phyloP scores from a whole-genome alignment of 2,797 vertebrate genomes.

The Amazonetta brasiliensis region DNA sequence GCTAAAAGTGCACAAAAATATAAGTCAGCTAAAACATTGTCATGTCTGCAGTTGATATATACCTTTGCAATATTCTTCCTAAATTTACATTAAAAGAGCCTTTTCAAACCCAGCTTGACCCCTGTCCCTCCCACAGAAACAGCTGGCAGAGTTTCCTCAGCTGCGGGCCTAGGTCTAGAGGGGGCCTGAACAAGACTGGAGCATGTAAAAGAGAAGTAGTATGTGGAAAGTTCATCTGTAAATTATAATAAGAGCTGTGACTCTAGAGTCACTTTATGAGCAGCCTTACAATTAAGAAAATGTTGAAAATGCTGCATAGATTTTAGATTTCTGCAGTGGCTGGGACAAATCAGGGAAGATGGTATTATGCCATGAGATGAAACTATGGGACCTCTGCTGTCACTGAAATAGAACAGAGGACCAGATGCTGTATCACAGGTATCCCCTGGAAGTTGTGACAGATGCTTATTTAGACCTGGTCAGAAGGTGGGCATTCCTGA shows the following conservation, averaged over 20 bases:
- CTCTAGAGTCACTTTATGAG: neutral
- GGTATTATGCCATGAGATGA: neutral
- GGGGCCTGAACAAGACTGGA: neutral
- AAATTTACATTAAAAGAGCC: slow-evolving; percentile 12
- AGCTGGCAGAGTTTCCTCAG: neutral
- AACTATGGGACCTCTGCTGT: neutral
- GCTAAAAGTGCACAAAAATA: slow-evolving; percentile 1
- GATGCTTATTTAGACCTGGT: neutral
- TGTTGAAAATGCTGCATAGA: neutral
- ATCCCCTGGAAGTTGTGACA: neutral
- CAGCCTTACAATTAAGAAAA: neutral
- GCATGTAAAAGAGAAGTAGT: neutral
- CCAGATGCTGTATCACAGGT: neutral
- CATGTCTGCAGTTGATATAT: slow-evolving; percentile 21
- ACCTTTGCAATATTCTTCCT: slow-evolving; percentile 15
- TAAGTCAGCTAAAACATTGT: slow-evolving; percentile 33
- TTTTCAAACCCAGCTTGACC: neutral
- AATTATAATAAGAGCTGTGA: neutral
- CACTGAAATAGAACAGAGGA: neutral
- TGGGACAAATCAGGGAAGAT: neutral
- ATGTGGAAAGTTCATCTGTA: neutral
- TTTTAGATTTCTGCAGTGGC: neutral
- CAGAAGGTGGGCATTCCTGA: neutral
- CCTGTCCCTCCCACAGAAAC: neutral
- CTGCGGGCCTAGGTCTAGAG: neutral